Evolutionary conservation across 2,797 vertebrate species (phyloP).

Genomic region (Synaphobranchus kaupii): DNA sequence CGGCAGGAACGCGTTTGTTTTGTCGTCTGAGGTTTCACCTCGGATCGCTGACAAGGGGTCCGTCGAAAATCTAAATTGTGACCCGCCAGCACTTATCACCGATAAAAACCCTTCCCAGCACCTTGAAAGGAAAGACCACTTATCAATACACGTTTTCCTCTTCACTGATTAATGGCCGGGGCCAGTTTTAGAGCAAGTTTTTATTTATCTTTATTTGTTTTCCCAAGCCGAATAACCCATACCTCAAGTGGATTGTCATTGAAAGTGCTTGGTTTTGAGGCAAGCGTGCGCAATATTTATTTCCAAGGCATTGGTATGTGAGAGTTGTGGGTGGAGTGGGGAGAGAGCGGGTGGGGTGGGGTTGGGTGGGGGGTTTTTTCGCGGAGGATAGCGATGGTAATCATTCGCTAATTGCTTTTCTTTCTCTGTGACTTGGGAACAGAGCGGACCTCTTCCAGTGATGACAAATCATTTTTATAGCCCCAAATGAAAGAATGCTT

Average conservation of each 20-base stretch:
- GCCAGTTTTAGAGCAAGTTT: not conserved
- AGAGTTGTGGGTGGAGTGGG: not conserved
- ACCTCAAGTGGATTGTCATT: not conserved
- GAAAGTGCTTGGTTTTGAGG: not conserved
- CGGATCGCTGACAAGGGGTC: conserved; percentile 12
- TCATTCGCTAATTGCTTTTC: conserved; percentile 36
- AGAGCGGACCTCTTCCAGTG: conserved; percentile 24
- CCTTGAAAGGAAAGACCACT: not conserved
- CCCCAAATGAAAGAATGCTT: conserved; percentile 30
- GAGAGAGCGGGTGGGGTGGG: not conserved
- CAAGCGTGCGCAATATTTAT: not conserved
- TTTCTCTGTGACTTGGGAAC: conserved; percentile 17
- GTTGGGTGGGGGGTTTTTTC: not conserved
- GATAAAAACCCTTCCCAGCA: not conserved
- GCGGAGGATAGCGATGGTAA: conserved; percentile 18
- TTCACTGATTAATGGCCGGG: not conserved
- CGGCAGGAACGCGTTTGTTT: not conserved
- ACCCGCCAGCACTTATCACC: not conserved
- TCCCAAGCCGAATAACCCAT: not conserved
- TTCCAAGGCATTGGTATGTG: not conserved
- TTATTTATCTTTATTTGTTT: not conserved
- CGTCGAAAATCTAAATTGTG: not conserved
- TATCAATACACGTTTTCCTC: not conserved
- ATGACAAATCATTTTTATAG: conserved; percentile 43
- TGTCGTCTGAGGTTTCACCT: conserved; percentile 19